Evolutionary conservation across 2,113 vertebrate genomes (phyloP), one percentile per base, ranked within the genome.

Genomic region (Ammodytes dubius): DNA sequence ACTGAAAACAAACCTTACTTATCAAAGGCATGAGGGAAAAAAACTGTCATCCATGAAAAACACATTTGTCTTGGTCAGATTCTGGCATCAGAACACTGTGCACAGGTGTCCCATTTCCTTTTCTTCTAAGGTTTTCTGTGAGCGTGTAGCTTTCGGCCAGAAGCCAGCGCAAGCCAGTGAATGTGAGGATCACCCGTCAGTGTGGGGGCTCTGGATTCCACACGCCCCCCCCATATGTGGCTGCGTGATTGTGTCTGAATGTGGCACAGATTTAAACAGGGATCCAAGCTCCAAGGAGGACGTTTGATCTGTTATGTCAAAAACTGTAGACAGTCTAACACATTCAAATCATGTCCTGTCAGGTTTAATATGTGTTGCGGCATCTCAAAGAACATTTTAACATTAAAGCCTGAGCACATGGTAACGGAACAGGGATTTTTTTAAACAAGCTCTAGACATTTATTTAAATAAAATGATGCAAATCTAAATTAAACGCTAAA

Each of bases 161-260:
- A n/a, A 50, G 77, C 69, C 70, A 74, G 49, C 7, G 7, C 27
- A 57, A 65, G 69, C 40, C 49, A 82, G n/a, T 57, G 27, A 56
- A 66, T 43, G 74, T 63, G 74, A 76, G 74, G 68, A 77, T 65
- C 58, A 60, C 67, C 70, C 12, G 45, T 63, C 61, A 56, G 27
- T 14, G 17, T 71, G 58, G 27, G 17, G 58, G 67, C 50, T 35
- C 52, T 60, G 47, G 49, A 77, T 57, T 78, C 73, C 56, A 27
- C 70, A 64, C 12, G 45, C 76, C 65, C 64, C 12, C 40, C 76
- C 65, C 64, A 58, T 74, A 70, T 70, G 78, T 17, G 27, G 60
- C 68, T 78, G 46, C 70, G 39, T 66, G 37, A 54, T 43, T 13
- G 53, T 70, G 40, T 73, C 77, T 54, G 52, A 73, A 76, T 54